These are phyloP conservation scores for Eupithecia tripunctaria DNA, from an alignment of 2,888 invertebrate genomes.

Conservation along the genomic window DNA sequence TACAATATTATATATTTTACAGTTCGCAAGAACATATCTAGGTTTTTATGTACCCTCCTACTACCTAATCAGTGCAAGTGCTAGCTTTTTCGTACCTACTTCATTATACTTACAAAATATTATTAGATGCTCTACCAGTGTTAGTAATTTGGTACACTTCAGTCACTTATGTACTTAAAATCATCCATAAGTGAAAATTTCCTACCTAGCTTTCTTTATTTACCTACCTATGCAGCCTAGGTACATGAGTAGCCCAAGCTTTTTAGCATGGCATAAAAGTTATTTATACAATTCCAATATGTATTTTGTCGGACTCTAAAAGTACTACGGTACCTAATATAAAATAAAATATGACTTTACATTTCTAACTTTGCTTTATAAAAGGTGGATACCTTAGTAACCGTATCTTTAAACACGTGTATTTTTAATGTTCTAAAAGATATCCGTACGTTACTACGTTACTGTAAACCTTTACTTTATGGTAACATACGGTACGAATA, in stretches of 20 bases:
- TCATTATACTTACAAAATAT: conserved; percentile 26
- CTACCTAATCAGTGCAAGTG: conserved; percentile 48
- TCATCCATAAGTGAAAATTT: not conserved
- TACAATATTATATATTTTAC: conserved; percentile 20
- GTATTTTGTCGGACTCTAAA: conserved; percentile 4
- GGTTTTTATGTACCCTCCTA: conserved; percentile 25
- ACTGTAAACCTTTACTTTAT: not conserved
- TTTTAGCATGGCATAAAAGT: conserved; percentile 4
- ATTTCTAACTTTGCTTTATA: conserved; percentile 50
- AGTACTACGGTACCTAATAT: not conserved
- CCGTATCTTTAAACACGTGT: conserved; percentile 28
- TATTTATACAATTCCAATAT: conserved; percentile 16
- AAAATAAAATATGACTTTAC: conserved; percentile 27
- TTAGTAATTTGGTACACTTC: not conserved
- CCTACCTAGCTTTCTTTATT: not conserved
- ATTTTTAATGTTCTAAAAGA: not conserved
- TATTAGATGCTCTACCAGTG: conserved; percentile 12
- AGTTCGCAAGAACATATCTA: conserved; percentile 29
- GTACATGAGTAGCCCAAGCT: not conserved
- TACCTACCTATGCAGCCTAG: conserved; percentile 2
- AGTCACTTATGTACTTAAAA: conserved; percentile 10
- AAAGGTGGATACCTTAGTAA: conserved; percentile 40
- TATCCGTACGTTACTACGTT: not conserved
- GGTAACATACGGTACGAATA: not conserved
- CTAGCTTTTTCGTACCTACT: conserved; percentile 42